These are phyloP conservation scores for Balanococcus diminutus DNA, from an alignment of 2,888 invertebrate genomes.

Conservation along the genomic window DNA sequence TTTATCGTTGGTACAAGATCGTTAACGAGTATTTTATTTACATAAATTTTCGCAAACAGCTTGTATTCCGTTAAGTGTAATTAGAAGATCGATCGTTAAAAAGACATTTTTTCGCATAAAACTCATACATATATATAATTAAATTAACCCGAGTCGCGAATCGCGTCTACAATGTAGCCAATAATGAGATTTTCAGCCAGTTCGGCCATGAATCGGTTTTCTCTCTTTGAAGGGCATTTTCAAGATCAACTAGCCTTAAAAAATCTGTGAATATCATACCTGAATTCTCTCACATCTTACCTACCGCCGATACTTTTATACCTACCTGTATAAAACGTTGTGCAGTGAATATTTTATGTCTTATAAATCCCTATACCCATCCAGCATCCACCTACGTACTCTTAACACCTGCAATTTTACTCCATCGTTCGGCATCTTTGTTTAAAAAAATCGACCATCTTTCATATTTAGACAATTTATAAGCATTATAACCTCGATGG, in stretches of 20 bases:
- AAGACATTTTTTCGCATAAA: constrained; percentile 37
- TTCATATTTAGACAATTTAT: constrained; percentile 43
- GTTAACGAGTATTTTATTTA: constrained; percentile 27
- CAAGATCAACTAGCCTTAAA: constrained; percentile 49
- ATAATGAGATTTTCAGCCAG: constrained; percentile 45
- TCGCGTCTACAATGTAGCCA: constrained; percentile 24
- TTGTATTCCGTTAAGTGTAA: constrained; percentile 27
- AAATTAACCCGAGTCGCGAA: constrained; percentile 17
- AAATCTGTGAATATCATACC: constrained; percentile 36
- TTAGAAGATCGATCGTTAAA: constrained; percentile 37
- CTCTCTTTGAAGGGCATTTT: constrained; percentile 46
- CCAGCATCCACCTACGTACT: constrained; percentile 40
- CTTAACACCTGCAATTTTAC: constrained; percentile 47
- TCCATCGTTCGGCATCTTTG: constrained; percentile 43
- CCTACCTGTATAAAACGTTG: constrained; percentile 40
- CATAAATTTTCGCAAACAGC: constrained; percentile 12
- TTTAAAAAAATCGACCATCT: constrained; percentile 45
- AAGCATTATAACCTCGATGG: not conserved
- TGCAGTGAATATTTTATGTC: constrained; percentile 39
- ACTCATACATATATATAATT: constrained; percentile 8
- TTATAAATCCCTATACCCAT: constrained; percentile 37
- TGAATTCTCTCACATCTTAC: constrained; percentile 39
- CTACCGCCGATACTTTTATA: constrained; percentile 42
- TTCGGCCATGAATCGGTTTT: constrained; percentile 45
- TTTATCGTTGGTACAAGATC: not conserved